Evolutionary conservation across 1,140 invertebrate species (phyloP), one percentile per base, ranked within the genome.

Genomic region (Drosophila kurseongensis): DNA sequence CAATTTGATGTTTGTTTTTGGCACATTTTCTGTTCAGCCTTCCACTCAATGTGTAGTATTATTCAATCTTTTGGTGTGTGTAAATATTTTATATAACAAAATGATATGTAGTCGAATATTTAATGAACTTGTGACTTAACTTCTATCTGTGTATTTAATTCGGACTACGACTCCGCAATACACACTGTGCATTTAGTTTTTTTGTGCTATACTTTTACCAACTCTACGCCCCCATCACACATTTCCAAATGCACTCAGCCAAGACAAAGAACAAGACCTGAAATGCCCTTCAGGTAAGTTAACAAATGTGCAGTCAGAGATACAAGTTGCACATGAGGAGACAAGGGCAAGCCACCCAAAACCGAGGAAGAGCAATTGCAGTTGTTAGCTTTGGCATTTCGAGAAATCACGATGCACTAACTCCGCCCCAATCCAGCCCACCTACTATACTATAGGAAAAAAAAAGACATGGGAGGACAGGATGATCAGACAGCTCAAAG

Each of bases 261-360:
- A 60, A 68, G 72, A 66, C 69, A 75, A 85, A 63, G 56, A 56
- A 68, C 65, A 77, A 77, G 55, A 62, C 77, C 67, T 84, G 82
- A 86, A 82, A 81, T 82, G 79, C 83, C 84, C 85, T 84, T 88
- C 84, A 88, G 84, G 84, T 88, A 80, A 90, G 84, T 90, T 89
- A 88, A 88, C 86, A 89, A 88, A 88, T 88, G 84, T 84, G 85
- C 84, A 90, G 85, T 88, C 84, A 88, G 72, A 89, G 80, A 84
- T 89, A 89, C 83, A 86, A 66, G 80, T 65, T 83, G 69, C 50
- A 69, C 59, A 54, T 56, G 62, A 68, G 44, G 52, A 62, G 69
- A 58, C 62, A 66, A 59, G 51, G 75, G 41, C 75, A 79, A 50
- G 42, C 42, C 36, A 35, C 16, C 66, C 68, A 56, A 45, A 44